Conservation (phyloP, 1,140 invertebrate species). For the Musca domestica region DNA sequence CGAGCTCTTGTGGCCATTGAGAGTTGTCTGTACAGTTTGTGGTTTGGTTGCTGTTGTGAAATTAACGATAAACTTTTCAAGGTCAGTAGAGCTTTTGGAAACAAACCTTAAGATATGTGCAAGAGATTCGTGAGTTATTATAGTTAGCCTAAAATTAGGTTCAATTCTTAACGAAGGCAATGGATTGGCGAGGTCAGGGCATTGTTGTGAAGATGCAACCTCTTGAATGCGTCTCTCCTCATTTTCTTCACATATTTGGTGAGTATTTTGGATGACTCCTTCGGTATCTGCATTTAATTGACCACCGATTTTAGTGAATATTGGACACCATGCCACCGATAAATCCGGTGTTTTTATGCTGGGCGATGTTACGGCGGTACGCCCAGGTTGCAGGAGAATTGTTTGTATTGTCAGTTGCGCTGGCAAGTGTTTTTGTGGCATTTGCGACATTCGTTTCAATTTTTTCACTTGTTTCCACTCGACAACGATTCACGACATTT, state of each 20-base stretch:
- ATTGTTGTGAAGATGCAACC: too few species aligned
- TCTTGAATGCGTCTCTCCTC: too few species aligned
- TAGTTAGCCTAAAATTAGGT: too few species aligned
- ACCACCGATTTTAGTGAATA: conserved; percentile 1
- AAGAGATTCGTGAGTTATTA: conserved; percentile 1
- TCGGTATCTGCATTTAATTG: too few species aligned
- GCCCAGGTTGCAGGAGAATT: background rate
- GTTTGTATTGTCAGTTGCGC: background rate
- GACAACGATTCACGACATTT: too few species aligned
- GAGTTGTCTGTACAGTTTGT: too few species aligned
- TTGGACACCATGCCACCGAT: conserved; percentile 20
- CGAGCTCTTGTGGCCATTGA: background rate
- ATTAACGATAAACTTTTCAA: conserved; percentile 5
- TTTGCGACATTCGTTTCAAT: background rate
- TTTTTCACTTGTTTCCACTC: too few species aligned
- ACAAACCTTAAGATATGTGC: background rate
- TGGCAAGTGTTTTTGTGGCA: conserved; percentile 5
- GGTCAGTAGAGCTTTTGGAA: background rate
- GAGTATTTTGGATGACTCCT: too few species aligned
- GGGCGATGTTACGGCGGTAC: background rate
- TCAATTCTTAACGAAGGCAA: background rate
- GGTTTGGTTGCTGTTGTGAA: too few species aligned
- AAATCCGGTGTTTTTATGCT: conserved; percentile 4
- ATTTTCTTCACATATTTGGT: too few species aligned
- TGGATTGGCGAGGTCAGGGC: background rate